Conservation (phyloP, 2,797 vertebrate genomes). For the Muraenolepis orangiensis region DNA sequence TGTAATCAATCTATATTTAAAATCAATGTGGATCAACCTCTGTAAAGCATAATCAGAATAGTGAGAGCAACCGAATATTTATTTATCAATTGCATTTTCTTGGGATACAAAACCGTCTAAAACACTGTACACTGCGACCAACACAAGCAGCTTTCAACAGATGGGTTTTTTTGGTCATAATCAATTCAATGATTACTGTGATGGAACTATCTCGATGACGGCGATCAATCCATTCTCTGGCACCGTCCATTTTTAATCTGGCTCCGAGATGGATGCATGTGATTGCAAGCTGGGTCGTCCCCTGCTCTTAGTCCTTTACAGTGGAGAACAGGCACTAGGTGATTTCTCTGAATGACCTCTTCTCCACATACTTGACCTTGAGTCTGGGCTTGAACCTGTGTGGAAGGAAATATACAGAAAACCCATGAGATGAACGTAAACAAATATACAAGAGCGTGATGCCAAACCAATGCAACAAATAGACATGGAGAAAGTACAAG, state of each 20-base stretch:
- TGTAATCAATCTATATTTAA: no score
- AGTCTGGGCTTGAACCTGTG: slow-evolving; percentile 84
- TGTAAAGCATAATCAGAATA: background rate
- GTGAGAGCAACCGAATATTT: background rate
- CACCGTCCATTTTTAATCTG: background rate
- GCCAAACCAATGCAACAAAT: background rate
- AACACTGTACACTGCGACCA: background rate
- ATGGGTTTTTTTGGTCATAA: background rate
- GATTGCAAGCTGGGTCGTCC: background rate
- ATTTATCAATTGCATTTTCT: background rate
- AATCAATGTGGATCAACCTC: background rate
- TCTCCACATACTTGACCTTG: slow-evolving; percentile 87
- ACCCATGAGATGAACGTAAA: background rate
- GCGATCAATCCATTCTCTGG: background rate
- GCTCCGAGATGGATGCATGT: background rate
- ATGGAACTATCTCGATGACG: background rate
- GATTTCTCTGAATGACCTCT: slow-evolving; percentile 84
- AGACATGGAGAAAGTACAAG: background rate
- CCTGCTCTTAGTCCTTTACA: slow-evolving; percentile 18
- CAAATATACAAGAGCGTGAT: background rate
- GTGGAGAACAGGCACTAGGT: slow-evolving; percentile 59
- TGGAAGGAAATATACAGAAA: background rate
- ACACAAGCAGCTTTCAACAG: background rate
- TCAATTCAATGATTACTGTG: background rate
- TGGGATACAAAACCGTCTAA: background rate